These are phyloP conservation scores for Labeo catla DNA, from an alignment of 2,113 vertebrate genomes.

Conservation along the genomic window DNA sequence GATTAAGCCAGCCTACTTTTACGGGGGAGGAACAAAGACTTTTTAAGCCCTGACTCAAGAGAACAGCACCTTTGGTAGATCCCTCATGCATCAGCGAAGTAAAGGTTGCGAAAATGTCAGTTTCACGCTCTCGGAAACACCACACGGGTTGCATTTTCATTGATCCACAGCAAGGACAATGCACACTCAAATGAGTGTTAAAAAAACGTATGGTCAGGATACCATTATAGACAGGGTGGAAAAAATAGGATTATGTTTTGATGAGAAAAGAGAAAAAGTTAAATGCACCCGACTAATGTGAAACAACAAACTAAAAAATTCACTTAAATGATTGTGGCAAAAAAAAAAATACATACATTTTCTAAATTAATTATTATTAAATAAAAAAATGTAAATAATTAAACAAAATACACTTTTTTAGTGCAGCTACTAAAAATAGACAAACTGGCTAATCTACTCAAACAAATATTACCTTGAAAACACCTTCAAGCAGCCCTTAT, in stretches of 20 bases:
- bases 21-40: not conserved
- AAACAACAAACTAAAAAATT: not conserved
- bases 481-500: too few relatives aligned
- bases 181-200: not conserved
- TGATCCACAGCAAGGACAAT: conserved; percentile 30
- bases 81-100: conserved; percentile 11
- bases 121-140: conserved; percentile 40
- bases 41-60: conserved; percentile 28
- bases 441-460: conserved; percentile 41
- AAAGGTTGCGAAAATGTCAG: conserved; percentile 54
- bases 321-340: not conserved
- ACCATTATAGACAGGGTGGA: not conserved
- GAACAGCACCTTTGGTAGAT: conserved; percentile 28
- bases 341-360: not conserved
- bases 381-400: not conserved
- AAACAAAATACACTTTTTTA: not conserved
- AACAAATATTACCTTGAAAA: not conserved
- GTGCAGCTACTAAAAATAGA: not conserved
- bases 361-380: not conserved
- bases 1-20: not conserved
- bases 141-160: conserved; percentile 16
- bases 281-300: not conserved
- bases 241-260: not conserved
- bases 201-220: conserved; percentile 3
- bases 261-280: not conserved